Base-by-base conservation (phyloP, 2,113 vertebrate genomes). In the Pygoscelis adeliae region DNA sequence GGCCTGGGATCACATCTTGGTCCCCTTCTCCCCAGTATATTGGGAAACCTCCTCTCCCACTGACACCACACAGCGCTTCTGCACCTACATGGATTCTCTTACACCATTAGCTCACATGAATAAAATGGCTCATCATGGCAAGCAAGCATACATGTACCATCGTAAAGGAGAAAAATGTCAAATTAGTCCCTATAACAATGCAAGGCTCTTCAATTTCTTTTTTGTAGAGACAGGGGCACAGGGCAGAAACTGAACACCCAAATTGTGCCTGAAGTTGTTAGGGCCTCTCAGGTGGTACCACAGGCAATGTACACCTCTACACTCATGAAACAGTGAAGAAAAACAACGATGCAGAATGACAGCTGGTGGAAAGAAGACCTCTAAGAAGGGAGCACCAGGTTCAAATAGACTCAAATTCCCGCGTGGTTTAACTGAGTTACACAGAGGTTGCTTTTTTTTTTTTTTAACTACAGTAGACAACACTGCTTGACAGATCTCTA, bases 261-360 rank as follows among this genome's bases (percentile, higher is more conserved):
- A 3, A 3, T 5, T 8, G 3, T 47, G 10, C 36, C 42, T 53
- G 27, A 46, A 58, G 22, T 4, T 10, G 30, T 50, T 23, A 72
- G 47, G 86, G 11, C 21, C 20, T 29, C 44, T 44, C 44, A 9
- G 15, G 65, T 22, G 29, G 30, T 49, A 52, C 21, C 61, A 65
- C 30, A 44, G 82, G 8, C 0, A 3, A 22, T 5, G 0, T 16
- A 32, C 14, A 26, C 6, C 14, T 72, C 25, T 27, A 17, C 15
- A 20, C 3, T 59, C 50, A 16, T 6, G 13, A 47, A 63, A 50
- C 4, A 16, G 25, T 4, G 44, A 71, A 63, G 29, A 82, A 46
- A 91, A 92, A 6, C 8, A 40, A 15, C 1, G 0, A 67, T 8
- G 30, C 38, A 85, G 36, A 62, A 10, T 13, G 11, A 26, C 26